Percentiles rank a stretch among this genome's conserved stretches.
These are phyloP conservation scores for Lasaia peninsularis DNA, from an alignment of 1,140 invertebrate species.

Conservation along the genomic window DNA sequence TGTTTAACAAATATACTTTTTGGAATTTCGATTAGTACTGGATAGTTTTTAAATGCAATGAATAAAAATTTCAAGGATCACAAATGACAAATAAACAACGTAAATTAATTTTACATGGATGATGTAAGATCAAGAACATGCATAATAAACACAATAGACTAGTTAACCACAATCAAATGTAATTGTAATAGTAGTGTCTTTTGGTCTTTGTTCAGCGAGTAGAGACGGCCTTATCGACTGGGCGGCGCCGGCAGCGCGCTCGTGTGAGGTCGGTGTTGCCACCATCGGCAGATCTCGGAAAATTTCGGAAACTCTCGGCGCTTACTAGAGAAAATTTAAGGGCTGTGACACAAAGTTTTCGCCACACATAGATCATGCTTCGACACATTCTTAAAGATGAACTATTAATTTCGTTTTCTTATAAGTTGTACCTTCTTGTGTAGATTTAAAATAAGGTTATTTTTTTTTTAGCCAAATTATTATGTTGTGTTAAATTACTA, in stretches of 20 bases:
- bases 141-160: slow-evolving; percentile 61
- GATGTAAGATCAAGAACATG: slow-evolving; percentile 25
- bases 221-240: slow-evolving; percentile 78
- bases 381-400: slow-evolving; percentile 18
- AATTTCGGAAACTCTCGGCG: slow-evolving; percentile 45
- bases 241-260: slow-evolving; percentile 65
- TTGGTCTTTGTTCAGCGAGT: slow-evolving; percentile 73
- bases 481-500: too few species aligned
- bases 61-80: neutral
- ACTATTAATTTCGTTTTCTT: too few species aligned
- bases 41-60: too few species aligned
- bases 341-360: slow-evolving; percentile 57
- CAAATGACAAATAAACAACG: neutral
- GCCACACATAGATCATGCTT: slow-evolving; percentile 23
- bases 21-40: too few species aligned
- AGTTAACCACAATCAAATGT: slow-evolving; percentile 74
- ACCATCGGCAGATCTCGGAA: slow-evolving; percentile 31
- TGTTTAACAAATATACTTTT: too few species aligned
- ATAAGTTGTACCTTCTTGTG: too few species aligned
- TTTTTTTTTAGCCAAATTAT: too few species aligned
- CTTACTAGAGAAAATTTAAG: slow-evolving; percentile 65
- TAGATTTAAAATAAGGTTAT: too few species aligned
- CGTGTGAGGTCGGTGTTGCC: slow-evolving; percentile 45
- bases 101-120: neutral
- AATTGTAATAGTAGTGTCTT: slow-evolving; percentile 76